Conservation (phyloP, 2,888 invertebrate genomes). For the Amiota communis region DNA sequence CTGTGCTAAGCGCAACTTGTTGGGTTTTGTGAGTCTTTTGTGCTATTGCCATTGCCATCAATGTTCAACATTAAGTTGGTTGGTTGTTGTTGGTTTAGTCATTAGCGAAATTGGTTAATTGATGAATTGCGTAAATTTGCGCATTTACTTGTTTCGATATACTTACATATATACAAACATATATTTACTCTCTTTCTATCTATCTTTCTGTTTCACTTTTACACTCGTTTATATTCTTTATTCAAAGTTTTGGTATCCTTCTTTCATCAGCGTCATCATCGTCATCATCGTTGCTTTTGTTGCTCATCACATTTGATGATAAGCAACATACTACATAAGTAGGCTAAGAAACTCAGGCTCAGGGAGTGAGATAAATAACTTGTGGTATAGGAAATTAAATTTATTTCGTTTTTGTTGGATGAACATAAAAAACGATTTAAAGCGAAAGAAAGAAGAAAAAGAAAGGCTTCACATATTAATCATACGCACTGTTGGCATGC, state of each 20-base stretch:
- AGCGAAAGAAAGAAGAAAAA: conserved; percentile 5
- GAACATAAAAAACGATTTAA: not conserved
- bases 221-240: not conserved
- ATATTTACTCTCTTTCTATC: not conserved
- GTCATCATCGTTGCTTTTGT: too few species aligned
- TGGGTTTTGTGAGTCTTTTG: not conserved
- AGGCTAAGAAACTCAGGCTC: too few species aligned
- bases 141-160: not conserved
- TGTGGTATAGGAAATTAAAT: too few species aligned
- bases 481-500: conserved; percentile 54
- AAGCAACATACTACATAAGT: too few species aligned
- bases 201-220: not conserved
- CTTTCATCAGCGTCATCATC: not conserved
- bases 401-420: not conserved
- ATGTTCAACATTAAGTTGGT: not conserved
- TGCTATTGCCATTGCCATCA: not conserved
- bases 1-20: not conserved
- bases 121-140: conserved; percentile 44
- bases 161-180: not conserved
- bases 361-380: too few species aligned
- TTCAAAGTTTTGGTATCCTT: not conserved
- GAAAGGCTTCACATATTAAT: conserved; percentile 55
- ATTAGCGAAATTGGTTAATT: conserved; percentile 51
- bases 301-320: too few species aligned
- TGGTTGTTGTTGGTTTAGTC: conserved; percentile 37